Conservation (phyloP, 2,888 invertebrate species). For the Acrobasis repandana region DNA sequence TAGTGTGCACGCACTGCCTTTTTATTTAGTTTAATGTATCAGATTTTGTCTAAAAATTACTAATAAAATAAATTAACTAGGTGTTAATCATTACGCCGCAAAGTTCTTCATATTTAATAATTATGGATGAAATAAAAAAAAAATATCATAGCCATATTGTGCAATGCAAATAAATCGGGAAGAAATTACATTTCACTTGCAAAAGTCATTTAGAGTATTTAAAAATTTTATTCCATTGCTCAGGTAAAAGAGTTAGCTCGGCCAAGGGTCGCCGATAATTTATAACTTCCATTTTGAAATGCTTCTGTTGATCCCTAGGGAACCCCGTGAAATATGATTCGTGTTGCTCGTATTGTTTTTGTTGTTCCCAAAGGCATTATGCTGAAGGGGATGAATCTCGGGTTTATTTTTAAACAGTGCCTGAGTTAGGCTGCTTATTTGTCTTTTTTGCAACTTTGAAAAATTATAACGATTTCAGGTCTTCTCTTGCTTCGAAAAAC, state of each 20-base stretch:
- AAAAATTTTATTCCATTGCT: neutral
- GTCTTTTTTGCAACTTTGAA: neutral
- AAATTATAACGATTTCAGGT: too few species aligned
- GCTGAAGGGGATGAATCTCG: constrained; percentile 5
- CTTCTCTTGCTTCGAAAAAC: too few species aligned
- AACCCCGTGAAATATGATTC: constrained; percentile 14
- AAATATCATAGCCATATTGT: too few species aligned
- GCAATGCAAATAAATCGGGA: neutral
- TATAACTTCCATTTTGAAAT: constrained; percentile 20
- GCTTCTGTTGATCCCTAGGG: constrained; percentile 16
- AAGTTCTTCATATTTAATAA: too few species aligned
- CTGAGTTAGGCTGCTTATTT: neutral
- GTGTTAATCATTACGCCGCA: too few species aligned
- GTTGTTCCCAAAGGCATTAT: constrained; percentile 10
- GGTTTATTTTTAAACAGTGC: constrained; percentile 18
- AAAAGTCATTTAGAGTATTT: neutral
- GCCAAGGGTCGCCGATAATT: constrained; percentile 9
- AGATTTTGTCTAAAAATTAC: too few species aligned
- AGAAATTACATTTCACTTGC: too few species aligned
- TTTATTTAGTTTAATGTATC: too few species aligned
- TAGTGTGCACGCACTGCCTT: too few species aligned
- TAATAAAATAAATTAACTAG: too few species aligned
- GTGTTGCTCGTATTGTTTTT: constrained; percentile 18
- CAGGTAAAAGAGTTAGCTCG: constrained; percentile 16
- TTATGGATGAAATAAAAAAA: too few species aligned